phyloP scores from a whole-genome alignment of 2,113 vertebrate species.

The Ammospiza caudacuta region DNA sequence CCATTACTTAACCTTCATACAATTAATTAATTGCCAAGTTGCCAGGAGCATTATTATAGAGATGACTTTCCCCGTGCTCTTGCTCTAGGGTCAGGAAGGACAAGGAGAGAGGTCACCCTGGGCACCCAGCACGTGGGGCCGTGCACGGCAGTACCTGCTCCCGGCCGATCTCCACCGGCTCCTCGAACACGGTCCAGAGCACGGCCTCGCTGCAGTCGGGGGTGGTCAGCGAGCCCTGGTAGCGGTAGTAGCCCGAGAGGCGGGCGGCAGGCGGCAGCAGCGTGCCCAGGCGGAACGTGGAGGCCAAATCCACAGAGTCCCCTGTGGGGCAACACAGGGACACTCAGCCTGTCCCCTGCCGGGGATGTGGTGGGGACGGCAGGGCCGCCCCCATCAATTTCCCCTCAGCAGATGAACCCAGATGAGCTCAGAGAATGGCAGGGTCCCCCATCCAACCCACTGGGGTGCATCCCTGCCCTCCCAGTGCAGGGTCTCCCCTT shows the following conservation, averaged over 20 bases:
- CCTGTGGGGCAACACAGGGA: slow-evolving; percentile 18
- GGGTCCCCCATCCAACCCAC: accelerated
- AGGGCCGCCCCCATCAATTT: background rate
- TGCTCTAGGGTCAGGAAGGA: background rate
- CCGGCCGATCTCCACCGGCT: slow-evolving; percentile 75
- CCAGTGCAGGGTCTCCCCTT: accelerated
- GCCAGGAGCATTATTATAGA: background rate
- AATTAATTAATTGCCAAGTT: background rate
- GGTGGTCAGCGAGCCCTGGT: slow-evolving; percentile 86
- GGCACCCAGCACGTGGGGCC: background rate
- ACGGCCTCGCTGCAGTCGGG: slow-evolving; percentile 81
- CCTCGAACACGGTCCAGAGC: slow-evolving; percentile 84
- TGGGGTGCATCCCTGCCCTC: too few species aligned
- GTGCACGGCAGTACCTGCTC: slow-evolving; percentile 66
- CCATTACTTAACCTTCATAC: background rate
- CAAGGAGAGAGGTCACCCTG: background rate
- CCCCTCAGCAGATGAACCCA: background rate
- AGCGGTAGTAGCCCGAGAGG: slow-evolving; percentile 83
- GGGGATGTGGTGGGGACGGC: background rate
- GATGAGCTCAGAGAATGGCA: background rate
- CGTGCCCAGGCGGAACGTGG: slow-evolving; percentile 80
- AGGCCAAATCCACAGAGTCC: slow-evolving; percentile 59
- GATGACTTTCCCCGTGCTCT: background rate
- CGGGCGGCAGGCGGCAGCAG: slow-evolving; percentile 69
- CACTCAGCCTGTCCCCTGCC: background rate